Base-by-base conservation (phyloP, 1,140 invertebrate genomes). In the Leptinotarsa texana region DNA sequence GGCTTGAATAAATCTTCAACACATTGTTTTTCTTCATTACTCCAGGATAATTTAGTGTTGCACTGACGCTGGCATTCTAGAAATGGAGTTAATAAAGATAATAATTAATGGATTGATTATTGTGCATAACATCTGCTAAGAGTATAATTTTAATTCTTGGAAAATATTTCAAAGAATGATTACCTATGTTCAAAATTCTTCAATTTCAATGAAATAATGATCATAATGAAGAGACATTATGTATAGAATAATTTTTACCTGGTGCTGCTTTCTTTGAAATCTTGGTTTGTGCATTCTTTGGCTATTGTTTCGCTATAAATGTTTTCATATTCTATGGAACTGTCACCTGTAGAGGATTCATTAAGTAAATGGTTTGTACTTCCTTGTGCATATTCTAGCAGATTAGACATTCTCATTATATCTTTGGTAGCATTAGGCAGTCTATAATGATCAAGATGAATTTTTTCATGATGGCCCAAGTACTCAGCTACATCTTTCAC, bases 321-420 rank as follows among this genome's bases (percentile, higher is more conserved):
- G 15, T 33, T 24, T 65, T 65, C 21, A 15, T 65, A 21, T 22
- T 65, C 11, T 1, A 33, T n/a, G 15, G 15, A 57, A 17, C 17
- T 57, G 13, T 0, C 6, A 15, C 15, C n/a, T 4, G 51, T 18
- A 57, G 51, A 17, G 51, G 15, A n/a, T 65, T 21, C 13, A 33
- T 65, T 42, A 13, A 69, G 22, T 47, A 49, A 15, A 69, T 42
- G 21, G 1, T 69, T 13, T 0, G 1, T 13, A 65, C 15, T 33
- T 65, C 67, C 67, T 69, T 69, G 67, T 17, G 67, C 67, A 15
- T 33, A 17, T 69, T 69, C 67, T 5, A 69, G 33, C 1, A 69
- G 13, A 17, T 21, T 69, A 8, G 67, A 69, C 67, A 69, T 69
- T 18, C 67, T 33, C 42, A 69, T 13, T 15, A 69, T 69, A 21